Percentiles rank a stretch among this genome's conserved stretches.
Conservation (phyloP, 2,888 invertebrate species). For the Neoitamus cyanurus region DNA sequence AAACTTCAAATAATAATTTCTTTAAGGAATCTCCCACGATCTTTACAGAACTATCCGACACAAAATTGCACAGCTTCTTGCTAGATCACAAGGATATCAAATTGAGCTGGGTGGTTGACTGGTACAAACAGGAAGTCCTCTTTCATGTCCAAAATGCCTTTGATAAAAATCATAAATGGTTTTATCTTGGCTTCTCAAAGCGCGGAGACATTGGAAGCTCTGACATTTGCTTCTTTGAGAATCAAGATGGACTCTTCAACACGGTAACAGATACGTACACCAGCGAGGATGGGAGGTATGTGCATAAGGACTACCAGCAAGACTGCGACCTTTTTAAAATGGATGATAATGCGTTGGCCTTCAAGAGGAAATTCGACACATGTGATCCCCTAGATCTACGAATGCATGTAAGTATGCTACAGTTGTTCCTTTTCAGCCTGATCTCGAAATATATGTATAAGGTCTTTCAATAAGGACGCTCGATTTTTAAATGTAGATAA, state of each 20-base stretch:
- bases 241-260: slow-evolving; percentile 66
- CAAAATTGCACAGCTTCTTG: slow-evolving; percentile 64
- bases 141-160: slow-evolving; percentile 66
- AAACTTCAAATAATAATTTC: slow-evolving; percentile 19
- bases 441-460: background rate
- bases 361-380: slow-evolving; percentile 84
- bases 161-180: slow-evolving; percentile 72
- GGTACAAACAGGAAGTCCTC: slow-evolving; percentile 66
- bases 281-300: slow-evolving; percentile 72
- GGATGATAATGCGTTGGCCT: slow-evolving; percentile 77
- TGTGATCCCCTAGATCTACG: slow-evolving; percentile 77
- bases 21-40: background rate
- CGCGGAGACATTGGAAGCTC: slow-evolving; percentile 78
- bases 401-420: slow-evolving; percentile 60
- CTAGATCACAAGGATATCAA: slow-evolving; percentile 65
- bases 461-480: too few species aligned
- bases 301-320: slow-evolving; percentile 77
- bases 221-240: slow-evolving; percentile 86
- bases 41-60: slow-evolving; percentile 62
- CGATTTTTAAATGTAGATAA: too few species aligned
- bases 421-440: background rate
- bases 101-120: slow-evolving; percentile 66
- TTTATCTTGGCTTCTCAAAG: slow-evolving; percentile 88
- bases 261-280: slow-evolving; percentile 78
- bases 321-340: slow-evolving; percentile 73